Conservation (phyloP, 2,797 vertebrate genomes). For the Brachyrhaphis roseni region DNA sequence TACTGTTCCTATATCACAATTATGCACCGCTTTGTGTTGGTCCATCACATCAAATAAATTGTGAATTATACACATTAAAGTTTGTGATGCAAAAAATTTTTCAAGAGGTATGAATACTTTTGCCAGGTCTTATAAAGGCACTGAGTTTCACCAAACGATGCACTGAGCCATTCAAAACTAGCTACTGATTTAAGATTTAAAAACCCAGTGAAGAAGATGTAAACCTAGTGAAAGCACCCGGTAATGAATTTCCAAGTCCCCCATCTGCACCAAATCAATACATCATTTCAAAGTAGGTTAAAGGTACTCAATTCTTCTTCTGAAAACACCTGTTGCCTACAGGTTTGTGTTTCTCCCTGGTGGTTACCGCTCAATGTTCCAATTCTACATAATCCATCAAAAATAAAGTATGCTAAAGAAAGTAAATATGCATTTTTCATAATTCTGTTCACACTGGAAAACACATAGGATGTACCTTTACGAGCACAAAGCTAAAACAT, state of each 20-base stretch:
- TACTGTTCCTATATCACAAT: neutral
- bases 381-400: slow-evolving; percentile 27
- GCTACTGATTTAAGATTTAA: slow-evolving; percentile 46
- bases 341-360: slow-evolving; percentile 40
- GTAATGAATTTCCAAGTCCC: slow-evolving; percentile 30
- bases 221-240: slow-evolving; percentile 30
- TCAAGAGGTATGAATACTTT: neutral
- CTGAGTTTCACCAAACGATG: slow-evolving; percentile 43
- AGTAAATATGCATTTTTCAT: neutral
- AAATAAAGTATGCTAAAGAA: neutral
- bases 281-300: slow-evolving; percentile 50
- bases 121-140: neutral
- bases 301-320: slow-evolving; percentile 52
- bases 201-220: slow-evolving; percentile 26
- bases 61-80: neutral
- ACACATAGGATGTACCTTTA: neutral
- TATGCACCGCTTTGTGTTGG: neutral
- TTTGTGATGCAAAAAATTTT: neutral
- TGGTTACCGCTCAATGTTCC: slow-evolving; percentile 37
- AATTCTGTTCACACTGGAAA: neutral
- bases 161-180: slow-evolving; percentile 34
- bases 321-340: slow-evolving; percentile 36
- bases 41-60: neutral
- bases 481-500: neutral
- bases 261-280: slow-evolving; percentile 53